These are phyloP conservation scores for Dynastes maya DNA, from an alignment of 2,888 invertebrate genomes.

Conservation along the genomic window DNA sequence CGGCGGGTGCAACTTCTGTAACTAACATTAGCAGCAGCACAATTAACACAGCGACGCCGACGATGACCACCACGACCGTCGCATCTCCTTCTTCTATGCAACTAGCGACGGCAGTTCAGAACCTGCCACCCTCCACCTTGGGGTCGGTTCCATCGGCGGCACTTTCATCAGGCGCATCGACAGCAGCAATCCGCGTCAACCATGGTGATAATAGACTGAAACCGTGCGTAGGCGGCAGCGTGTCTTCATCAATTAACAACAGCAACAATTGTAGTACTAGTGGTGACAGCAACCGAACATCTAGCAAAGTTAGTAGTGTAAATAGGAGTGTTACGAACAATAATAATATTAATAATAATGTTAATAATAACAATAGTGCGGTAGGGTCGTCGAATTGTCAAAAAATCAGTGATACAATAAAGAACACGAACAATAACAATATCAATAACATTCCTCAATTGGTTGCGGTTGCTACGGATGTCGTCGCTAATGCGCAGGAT, in stretches of 20 bases:
- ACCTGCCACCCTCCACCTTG: constrained; percentile 26
- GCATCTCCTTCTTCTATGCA: constrained; percentile 14
- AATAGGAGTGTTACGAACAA: constrained; percentile 62
- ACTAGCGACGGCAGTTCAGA: constrained; percentile 42
- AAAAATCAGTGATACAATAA: constrained; percentile 57
- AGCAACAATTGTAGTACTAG: constrained; percentile 39
- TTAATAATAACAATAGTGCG: constrained; percentile 56
- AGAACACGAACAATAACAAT: constrained; percentile 51
- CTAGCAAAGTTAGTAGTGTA: constrained; percentile 68
- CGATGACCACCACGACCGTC: constrained; percentile 8
- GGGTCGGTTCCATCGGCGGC: constrained; percentile 53
- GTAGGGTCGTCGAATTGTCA: constrained; percentile 61
- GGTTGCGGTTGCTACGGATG: constrained; percentile 25
- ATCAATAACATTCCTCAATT: constrained; percentile 51
- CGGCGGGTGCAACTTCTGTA: constrained; percentile 43
- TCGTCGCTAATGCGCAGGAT: constrained; percentile 25
- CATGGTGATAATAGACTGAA: constrained; percentile 67
- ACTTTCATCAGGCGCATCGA: constrained; percentile 60
- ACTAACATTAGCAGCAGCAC: constrained; percentile 23
- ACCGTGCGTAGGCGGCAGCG: constrained; percentile 64
- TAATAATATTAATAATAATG: constrained; percentile 51
- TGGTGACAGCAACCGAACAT: constrained; percentile 56
- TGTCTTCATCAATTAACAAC: constrained; percentile 51
- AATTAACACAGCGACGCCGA: constrained; percentile 4
- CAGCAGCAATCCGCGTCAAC: constrained; percentile 56